phyloP scores from a whole-genome alignment of 2,113 vertebrate genomes.

The Craseonycteris thonglongyai region DNA sequence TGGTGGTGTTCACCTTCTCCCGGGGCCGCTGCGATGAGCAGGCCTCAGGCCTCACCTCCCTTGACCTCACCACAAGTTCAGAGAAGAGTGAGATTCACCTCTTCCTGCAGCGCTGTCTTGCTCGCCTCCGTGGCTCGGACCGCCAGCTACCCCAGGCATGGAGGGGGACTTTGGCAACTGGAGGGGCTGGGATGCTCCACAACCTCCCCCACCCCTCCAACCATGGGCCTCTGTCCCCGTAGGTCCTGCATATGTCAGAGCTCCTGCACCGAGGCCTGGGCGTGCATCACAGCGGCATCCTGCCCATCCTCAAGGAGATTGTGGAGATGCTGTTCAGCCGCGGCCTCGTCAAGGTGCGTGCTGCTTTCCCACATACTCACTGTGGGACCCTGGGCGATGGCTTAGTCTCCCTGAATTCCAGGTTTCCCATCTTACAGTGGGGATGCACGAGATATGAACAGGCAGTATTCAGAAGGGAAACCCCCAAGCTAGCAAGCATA shows the following conservation, averaged over 20 bases:
- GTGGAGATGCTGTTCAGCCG: conserved; percentile 94
- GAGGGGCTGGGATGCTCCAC: fast-evolving
- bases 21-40: conserved; percentile 90
- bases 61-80: conserved; percentile 85
- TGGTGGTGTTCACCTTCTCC: conserved; percentile 94
- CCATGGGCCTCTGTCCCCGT: not conserved
- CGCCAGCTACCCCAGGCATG: conserved; percentile 91
- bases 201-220: not conserved
- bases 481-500: not conserved
- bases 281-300: conserved; percentile 92
- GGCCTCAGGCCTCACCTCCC: conserved; percentile 85
- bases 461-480: not conserved
- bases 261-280: conserved; percentile 89
- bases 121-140: conserved; percentile 88
- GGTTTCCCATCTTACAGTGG: not conserved
- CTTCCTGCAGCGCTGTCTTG: conserved; percentile 92
- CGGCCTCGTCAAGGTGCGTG: conserved; percentile 81
- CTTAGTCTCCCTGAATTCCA: not conserved
- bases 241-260: conserved; percentile 90
- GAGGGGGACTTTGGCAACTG: not conserved
- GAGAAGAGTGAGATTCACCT: conserved; percentile 91
- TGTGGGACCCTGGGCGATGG: not conserved
- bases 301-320: conserved; percentile 94
- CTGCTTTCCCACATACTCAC: not conserved
- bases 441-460: not conserved